phyloP scores from a whole-genome alignment of 2,113 vertebrate species.

The Oceanodroma tethys region DNA sequence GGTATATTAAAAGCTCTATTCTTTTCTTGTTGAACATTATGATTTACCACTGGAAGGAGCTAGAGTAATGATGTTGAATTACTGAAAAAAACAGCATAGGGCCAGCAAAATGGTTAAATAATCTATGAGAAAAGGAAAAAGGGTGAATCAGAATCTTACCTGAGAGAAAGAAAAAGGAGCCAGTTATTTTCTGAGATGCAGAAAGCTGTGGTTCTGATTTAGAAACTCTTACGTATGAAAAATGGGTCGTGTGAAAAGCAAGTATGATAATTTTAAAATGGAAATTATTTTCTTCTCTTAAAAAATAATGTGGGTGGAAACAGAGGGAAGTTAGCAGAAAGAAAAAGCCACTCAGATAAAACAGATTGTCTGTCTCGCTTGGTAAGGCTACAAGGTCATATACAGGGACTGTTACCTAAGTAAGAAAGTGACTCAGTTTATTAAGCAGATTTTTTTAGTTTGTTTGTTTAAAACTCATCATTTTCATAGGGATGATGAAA shows the following conservation, averaged over 20 bases:
- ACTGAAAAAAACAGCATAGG: background rate
- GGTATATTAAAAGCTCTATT: background rate
- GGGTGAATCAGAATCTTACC: background rate
- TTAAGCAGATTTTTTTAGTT: background rate
- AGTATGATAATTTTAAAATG: slow-evolving; percentile 64
- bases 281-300: slow-evolving; percentile 45
- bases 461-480: background rate
- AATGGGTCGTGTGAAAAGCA: background rate
- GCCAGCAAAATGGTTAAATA: slow-evolving; percentile 52
- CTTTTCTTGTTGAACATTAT: slow-evolving; percentile 33
- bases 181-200: slow-evolving; percentile 30
- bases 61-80: slow-evolving; percentile 74
- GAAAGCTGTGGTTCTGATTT: background rate
- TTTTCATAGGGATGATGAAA: background rate
- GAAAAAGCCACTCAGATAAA: background rate
- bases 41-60: slow-evolving; percentile 81
- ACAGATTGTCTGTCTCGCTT: background rate
- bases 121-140: background rate
- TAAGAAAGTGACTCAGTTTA: background rate
- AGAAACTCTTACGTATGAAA: slow-evolving; percentile 35
- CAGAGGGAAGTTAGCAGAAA: slow-evolving; percentile 10
- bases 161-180: background rate
- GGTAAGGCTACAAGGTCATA: background rate
- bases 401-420: background rate
- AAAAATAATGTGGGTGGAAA: slow-evolving; percentile 43